These are phyloP conservation scores for Pentalonia nigronervosa DNA, from an alignment of 1,140 invertebrate species.

Conservation along the genomic window DNA sequence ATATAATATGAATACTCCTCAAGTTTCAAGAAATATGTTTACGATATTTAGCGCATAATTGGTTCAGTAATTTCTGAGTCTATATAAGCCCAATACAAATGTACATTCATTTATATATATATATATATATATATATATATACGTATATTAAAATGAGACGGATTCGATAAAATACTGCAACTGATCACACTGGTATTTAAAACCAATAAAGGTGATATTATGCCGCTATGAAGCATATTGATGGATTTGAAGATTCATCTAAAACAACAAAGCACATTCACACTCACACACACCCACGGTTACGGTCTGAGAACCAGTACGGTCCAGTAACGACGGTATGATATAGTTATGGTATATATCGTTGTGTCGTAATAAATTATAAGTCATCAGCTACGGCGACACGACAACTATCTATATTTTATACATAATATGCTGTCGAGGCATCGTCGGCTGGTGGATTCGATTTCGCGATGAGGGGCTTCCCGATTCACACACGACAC, in stretches of 20 bases:
- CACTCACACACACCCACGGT: background rate
- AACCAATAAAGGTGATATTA: background rate
- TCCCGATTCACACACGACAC: constrained; percentile 3
- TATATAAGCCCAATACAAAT: too few relatives aligned
- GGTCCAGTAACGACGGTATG: background rate
- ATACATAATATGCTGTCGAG: background rate
- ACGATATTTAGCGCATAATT: too few relatives aligned
- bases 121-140: too few relatives aligned
- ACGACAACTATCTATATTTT: background rate
- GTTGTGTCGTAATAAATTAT: constrained; percentile 10
- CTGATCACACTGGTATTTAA: background rate
- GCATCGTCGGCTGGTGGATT: background rate
- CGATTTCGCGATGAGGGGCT: background rate
- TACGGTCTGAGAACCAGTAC: background rate
- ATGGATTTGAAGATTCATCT: background rate
- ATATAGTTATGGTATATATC: background rate
- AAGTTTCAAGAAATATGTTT: too few relatives aligned
- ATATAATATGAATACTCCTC: too few relatives aligned
- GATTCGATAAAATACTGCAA: background rate
- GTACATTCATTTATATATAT: too few relatives aligned
- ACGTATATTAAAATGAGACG: too few relatives aligned
- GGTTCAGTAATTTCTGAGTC: too few relatives aligned
- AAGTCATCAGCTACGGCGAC: background rate
- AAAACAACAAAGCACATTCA: background rate
- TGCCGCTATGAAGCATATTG: background rate